Base-by-base conservation (phyloP, 2,797 vertebrate genomes). In the Basileuterus tristriatus region DNA sequence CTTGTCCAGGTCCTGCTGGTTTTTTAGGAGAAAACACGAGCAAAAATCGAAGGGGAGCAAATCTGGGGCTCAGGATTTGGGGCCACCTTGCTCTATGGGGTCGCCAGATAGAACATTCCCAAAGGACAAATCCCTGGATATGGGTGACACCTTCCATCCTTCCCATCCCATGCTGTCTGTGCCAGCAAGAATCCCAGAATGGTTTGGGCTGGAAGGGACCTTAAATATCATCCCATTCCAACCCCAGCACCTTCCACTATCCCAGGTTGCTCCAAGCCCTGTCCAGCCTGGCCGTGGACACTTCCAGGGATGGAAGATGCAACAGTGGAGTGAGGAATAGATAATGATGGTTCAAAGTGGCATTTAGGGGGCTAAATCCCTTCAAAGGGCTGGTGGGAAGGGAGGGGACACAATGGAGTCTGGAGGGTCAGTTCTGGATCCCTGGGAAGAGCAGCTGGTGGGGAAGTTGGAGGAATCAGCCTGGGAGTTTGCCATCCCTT, bases 161-260 rank as follows among this genome's bases (percentile, higher is more conserved):
- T 50, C 27, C 47, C 43, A 11, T 72, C 36, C 80, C 52, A 1
- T 1, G 6, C 9, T 64, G 36, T 34, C 29, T 5, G 14, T 11
- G 15, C n/a, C 50, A 39, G 34, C 7, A 50, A 65, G 47, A 52
- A 56, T 56, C 23, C 37, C 11, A 21, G 36, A 50, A 62, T 2
- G 30, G 15, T 41, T 69, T 56, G 63, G 37, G 27, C 12, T 56
- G 64, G 56, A 44, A 56, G 11, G 22, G 9, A 37, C 32, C 23
- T 29, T 18, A 22, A 22, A 32, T 4, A 7, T 8, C 32, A 18
- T 12, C 63, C 62, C 12, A 24, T 63, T 24, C 36, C 70, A 43
- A 23, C 22, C 10, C 19, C 0, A 1, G 37, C 56, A 43, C 9
- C 23, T 89, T 0, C 36, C 36, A 3, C n/a, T 3, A 5, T 21